Evolutionary conservation across 2,113 vertebrate genomes (phyloP), one percentile per base, ranked within the genome.

Genomic region (Chauna torquata): DNA sequence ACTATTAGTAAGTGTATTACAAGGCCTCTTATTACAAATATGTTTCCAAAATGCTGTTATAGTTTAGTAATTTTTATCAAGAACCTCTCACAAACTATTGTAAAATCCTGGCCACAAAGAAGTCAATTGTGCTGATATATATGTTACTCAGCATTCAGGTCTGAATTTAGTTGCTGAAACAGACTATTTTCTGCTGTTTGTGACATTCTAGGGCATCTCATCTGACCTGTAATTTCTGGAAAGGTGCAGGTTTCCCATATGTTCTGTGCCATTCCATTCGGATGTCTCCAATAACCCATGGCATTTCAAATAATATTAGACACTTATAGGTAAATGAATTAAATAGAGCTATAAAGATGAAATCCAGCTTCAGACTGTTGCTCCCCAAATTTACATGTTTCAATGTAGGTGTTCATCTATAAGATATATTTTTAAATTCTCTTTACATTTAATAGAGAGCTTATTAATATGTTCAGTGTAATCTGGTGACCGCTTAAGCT

Each of bases 361-460:
- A 96, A 83, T 62, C 8, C 16, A 55, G 28, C 14, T 66, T 86
- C 23, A 76, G 30, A 66, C 2, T 45, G 1, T 32, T 42, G 54
- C 78, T 75, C 14, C 32, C 44, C 54, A 86, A 62, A 61, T 86
- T 36, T 66, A 28, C 5, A 38, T 78, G 11, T 83, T 95, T 91
- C 49, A 47, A 1, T 38, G 28, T 22, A 83, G 2, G 0, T 75
- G 11, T 75, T 71, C 23, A 30, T 4, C 10, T 23, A 11, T 30
- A 1, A 86, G 5, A 2, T 34, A 87, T 42, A 8, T 40, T 88
- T 87, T 88, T 57, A 59, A 79, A 8, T 3, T 72, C 8, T 64
- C 9, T 8, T 75, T 85, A 11, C 3, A 11, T 5, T 45, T 61
- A 45, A 54, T 1, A 0, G 16, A 47, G 34, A 28, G 4, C 65